Evolutionary conservation across 2,113 vertebrate species (phyloP).

Genomic region (Porphyrio hochstetteri): DNA sequence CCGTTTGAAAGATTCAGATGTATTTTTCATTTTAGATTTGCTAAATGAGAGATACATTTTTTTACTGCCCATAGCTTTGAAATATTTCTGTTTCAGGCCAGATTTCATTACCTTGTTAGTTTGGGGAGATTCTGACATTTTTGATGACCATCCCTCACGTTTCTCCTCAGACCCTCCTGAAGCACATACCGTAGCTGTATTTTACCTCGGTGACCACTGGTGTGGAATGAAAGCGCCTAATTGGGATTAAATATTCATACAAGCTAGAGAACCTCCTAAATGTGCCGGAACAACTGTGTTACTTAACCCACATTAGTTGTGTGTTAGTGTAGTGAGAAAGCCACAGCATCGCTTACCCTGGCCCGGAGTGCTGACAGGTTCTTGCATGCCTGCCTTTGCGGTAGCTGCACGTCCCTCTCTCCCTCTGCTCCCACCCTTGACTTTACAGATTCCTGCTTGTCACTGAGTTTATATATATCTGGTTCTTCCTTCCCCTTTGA

Average conservation of each 20-base stretch:
- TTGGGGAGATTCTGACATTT: neutral
- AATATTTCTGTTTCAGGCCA: neutral
- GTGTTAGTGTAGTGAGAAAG: neutral
- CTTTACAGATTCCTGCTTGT: conserved; percentile 4
- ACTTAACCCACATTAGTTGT: neutral
- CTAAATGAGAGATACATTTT: neutral
- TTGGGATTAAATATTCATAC: neutral
- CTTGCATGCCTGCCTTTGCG: neutral
- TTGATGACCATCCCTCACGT: neutral
- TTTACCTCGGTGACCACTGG: neutral
- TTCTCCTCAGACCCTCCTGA: neutral
- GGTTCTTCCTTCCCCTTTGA: neutral
- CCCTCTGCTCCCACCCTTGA: neutral
- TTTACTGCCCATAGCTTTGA: neutral
- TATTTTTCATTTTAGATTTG: neutral
- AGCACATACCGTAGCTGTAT: neutral
- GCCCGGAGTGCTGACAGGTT: neutral
- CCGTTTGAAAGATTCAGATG: neutral
- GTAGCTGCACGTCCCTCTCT: neutral
- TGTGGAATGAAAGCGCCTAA: neutral
- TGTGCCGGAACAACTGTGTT: neutral
- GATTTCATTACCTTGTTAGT: neutral
- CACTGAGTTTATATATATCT: neutral
- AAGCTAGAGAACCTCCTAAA: neutral
- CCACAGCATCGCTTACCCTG: neutral